Percentiles rank a stretch among this genome's conserved stretches.
These are phyloP conservation scores for Oplegnathus fasciatus DNA, from an alignment of 2,113 vertebrate genomes.

Conservation along the genomic window DNA sequence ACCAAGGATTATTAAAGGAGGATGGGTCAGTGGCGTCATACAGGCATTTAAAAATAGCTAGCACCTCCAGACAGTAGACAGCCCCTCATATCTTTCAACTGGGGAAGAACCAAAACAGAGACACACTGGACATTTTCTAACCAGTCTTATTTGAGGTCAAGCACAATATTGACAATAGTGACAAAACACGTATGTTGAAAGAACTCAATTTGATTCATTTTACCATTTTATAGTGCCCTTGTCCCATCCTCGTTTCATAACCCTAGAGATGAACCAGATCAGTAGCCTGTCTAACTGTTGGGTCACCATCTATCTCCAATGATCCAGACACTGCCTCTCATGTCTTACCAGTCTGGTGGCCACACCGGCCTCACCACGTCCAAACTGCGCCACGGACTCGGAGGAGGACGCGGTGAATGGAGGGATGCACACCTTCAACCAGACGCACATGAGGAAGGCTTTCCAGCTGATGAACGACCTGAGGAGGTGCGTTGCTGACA, in stretches of 20 bases:
- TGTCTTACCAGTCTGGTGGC: conserved; percentile 71
- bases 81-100: neutral
- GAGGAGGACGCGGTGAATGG: conserved; percentile 89
- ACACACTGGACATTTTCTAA: neutral
- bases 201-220: neutral
- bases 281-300: neutral
- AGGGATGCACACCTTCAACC: conserved; percentile 89
- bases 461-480: conserved; percentile 97
- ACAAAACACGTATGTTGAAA: neutral
- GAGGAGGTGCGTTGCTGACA: conserved; percentile 86
- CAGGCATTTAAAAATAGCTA: neutral
- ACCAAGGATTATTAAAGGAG: neutral
- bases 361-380: conserved; percentile 61
- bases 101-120: neutral
- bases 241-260: neutral
- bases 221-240: neutral
- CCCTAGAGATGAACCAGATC: neutral
- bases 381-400: conserved; percentile 76
- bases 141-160: neutral
- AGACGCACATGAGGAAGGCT: conserved; percentile 94
- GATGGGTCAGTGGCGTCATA: neutral
- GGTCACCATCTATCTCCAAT: conserved; percentile 17
- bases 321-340: conserved; percentile 60
- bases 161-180: neutral
- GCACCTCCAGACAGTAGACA: too few relatives aligned